phyloP scores from a whole-genome alignment of 2,797 vertebrate species.

The Cynopterus sphinx region DNA sequence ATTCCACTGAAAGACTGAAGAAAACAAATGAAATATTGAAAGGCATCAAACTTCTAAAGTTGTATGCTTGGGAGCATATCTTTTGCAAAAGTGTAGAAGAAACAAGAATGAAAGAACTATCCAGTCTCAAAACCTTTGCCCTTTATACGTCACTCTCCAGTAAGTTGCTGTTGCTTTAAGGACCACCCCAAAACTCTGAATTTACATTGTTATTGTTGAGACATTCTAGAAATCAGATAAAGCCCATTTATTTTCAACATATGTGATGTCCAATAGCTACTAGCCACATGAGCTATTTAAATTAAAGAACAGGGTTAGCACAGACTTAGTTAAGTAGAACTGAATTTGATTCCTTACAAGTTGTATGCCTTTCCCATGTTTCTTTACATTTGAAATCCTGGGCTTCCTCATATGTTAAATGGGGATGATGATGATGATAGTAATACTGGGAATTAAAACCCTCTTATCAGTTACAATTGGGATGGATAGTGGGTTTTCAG shows the following conservation, averaged over 20 bases:
- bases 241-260: not conserved
- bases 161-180: conserved; percentile 82
- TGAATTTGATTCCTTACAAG: not conserved
- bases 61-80: conserved; percentile 98
- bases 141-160: conserved; percentile 98
- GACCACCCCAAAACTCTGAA: not conserved
- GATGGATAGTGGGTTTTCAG: not conserved
- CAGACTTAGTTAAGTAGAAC: not conserved
- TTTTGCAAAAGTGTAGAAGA: conserved; percentile 97
- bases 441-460: not conserved
- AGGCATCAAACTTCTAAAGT: conserved; percentile 97
- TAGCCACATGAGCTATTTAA: not conserved
- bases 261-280: not conserved
- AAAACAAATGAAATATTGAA: conserved; percentile 98
- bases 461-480: not conserved
- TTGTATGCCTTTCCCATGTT: not conserved
- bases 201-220: not conserved
- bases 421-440: not conserved
- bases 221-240: not conserved
- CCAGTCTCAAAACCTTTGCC: conserved; percentile 95
- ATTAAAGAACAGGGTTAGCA: not conserved
- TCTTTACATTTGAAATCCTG: not conserved
- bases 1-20: conserved; percentile 97
- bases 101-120: conserved; percentile 95
- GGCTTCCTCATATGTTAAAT: not conserved